phyloP scores from a whole-genome alignment of 2,113 vertebrate species.

The Turnix velox region DNA sequence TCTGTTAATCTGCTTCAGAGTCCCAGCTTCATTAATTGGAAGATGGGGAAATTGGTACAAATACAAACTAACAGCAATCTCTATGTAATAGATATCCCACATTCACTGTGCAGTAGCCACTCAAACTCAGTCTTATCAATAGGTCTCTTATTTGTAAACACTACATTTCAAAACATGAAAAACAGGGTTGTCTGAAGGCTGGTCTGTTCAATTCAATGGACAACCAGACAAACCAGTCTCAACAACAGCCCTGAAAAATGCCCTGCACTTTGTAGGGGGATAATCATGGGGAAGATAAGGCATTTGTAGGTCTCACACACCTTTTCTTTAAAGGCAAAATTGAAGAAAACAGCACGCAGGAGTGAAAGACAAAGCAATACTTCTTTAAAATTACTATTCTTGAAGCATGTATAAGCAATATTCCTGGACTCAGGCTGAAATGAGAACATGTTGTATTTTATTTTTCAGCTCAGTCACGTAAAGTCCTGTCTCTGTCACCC shows the following conservation, averaged over 20 bases:
- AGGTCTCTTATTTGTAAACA: background rate
- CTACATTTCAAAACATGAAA: background rate
- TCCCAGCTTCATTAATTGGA: slow-evolving; percentile 22
- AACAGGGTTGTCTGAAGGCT: background rate
- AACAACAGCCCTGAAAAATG: background rate
- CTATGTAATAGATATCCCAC: background rate
- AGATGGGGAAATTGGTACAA: background rate
- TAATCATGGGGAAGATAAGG: background rate
- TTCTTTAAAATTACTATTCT: background rate
- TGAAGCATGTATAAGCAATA: background rate
- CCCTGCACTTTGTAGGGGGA: rapidly evolving
- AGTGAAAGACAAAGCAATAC: background rate
- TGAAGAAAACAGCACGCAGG: background rate
- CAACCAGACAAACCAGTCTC: background rate
- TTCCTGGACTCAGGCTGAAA: background rate
- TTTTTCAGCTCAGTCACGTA: background rate
- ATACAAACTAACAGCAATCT: background rate
- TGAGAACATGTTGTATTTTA: background rate
- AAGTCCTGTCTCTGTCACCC: background rate
- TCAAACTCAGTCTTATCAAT: background rate
- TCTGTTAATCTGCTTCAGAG: background rate
- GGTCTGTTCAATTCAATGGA: background rate
- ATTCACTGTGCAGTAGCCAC: background rate
- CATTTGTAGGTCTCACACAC: background rate
- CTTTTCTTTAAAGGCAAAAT: background rate